A percentile compares a stretch with the other conserved stretches of the same genome.
phyloP scores from a whole-genome alignment of 2,113 vertebrate species.

The Larimichthys polyactis region DNA sequence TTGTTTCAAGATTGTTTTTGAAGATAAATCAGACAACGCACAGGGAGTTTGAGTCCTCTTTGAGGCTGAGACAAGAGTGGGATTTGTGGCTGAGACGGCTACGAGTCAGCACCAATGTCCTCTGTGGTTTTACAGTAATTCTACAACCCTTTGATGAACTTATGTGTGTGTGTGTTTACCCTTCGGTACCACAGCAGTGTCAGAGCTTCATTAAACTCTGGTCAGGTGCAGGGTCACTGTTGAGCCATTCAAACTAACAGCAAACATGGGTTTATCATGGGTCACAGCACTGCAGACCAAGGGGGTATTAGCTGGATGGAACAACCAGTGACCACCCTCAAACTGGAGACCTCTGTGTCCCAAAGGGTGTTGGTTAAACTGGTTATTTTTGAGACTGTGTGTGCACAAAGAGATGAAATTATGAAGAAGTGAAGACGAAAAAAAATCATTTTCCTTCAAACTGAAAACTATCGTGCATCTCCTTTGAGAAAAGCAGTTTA shows the following conservation, averaged over 20 bases:
- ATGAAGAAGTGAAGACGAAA: too few species aligned
- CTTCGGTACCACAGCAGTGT: slow-evolving; percentile 5
- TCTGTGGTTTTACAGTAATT: neutral
- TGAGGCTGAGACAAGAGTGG: too few species aligned
- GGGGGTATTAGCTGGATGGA: neutral
- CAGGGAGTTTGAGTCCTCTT: too few species aligned
- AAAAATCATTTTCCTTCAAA: neutral
- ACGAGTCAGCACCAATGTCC: neutral
- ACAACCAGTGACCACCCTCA: neutral
- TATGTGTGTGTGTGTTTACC: neutral
- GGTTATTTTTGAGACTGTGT: neutral
- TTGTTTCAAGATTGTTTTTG: too few species aligned
- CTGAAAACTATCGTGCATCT: neutral
- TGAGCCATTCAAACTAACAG: slow-evolving; percentile 3
- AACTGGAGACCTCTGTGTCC: neutral
- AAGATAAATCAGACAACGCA: too few species aligned
- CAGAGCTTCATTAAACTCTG: neutral
- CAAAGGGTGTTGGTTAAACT: neutral
- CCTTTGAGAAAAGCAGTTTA: slow-evolving; percentile 6
- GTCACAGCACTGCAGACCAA: slow-evolving; percentile 5
- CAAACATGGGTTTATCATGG: neutral
- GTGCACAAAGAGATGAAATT: too few species aligned
- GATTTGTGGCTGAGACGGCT: neutral
- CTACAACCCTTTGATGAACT: neutral
- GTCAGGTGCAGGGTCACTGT: slow-evolving; percentile 30